Base-by-base conservation (phyloP, 2,888 invertebrate species). In the Galerucella calmariensis region DNA sequence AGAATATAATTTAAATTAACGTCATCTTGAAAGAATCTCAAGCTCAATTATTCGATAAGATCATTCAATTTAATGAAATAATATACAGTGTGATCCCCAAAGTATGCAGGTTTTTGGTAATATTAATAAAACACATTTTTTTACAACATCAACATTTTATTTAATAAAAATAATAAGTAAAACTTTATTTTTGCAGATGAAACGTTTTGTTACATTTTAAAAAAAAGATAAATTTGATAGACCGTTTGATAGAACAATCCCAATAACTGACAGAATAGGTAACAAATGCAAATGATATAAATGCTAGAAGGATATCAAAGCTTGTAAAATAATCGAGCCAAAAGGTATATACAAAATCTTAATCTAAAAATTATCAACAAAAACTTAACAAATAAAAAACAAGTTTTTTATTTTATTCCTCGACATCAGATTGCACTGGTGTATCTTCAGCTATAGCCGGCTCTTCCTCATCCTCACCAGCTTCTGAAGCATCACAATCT, bases 361-460 rank as follows among this genome's bases (percentile, higher is more conserved):
- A 67, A 70, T 51, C 69, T 76, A 74, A 76, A 69, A 62, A 46
- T 70, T 68, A 27, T 63, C 58, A 65, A 65, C 44, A 51, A 53
- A 68, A 53, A 68, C 56, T 46, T 48, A 10, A 61, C 14, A 20
- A 24, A 24, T 24, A 11, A 41, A 9, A 16, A 16, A 58, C 14
- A 56, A 56, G 41, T 11, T 44, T 63, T 63, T 10, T 53, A 41
- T 44, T 20, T 67, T 75, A 77, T 72, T 78, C 80, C 63, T 77
- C 82, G 41, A 75, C 79, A 35, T 82, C 82, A 11, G 82, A 81
- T 61, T 76, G 77, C 59, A 80, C 80, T 20, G 81, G 81, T 41
- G 81, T 79, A 71, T 83, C 83, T 79, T 83, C 83, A 35, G 83
- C 83, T 62, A 82, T 83, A 11, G 83, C 83, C 20, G 77, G 75